These are phyloP conservation scores for Electrophaes corylata DNA, from an alignment of 2,888 invertebrate genomes.

Conservation along the genomic window DNA sequence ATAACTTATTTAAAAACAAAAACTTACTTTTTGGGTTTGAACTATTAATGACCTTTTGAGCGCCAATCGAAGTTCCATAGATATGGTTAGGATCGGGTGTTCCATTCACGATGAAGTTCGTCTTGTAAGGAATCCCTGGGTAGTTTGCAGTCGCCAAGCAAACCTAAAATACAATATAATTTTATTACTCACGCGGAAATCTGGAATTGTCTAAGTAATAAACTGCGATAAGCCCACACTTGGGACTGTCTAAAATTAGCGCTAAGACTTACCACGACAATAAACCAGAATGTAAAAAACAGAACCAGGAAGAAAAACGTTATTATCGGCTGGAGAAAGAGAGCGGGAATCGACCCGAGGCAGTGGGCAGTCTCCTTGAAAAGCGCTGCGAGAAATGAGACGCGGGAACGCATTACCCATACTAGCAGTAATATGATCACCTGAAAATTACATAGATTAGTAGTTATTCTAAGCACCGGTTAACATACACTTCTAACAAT, in stretches of 20 bases:
- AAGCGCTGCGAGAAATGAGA: slow-evolving; percentile 91
- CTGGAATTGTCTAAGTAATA: not conserved
- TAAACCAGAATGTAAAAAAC: slow-evolving; percentile 94
- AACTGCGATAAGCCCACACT: not conserved
- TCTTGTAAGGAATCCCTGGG: slow-evolving; percentile 82
- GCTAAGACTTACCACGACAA: slow-evolving; percentile 88
- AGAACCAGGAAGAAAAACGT: slow-evolving; percentile 91
- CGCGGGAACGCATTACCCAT: slow-evolving; percentile 90
- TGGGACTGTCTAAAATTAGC: not conserved
- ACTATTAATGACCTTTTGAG: slow-evolving; percentile 60
- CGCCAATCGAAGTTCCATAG: slow-evolving; percentile 58
- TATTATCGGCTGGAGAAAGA: slow-evolving; percentile 92
- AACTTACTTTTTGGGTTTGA: slow-evolving; percentile 64
- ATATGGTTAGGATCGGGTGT: slow-evolving; percentile 55
- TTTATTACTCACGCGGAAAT: not conserved
- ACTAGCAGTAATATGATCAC: slow-evolving; percentile 89
- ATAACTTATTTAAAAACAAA: too few species aligned
- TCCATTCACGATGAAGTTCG: slow-evolving; percentile 71
- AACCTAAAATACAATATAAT: slow-evolving; percentile 62
- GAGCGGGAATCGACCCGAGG: slow-evolving; percentile 91
- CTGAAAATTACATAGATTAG: slow-evolving; percentile 64
- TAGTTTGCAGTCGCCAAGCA: slow-evolving; percentile 94
- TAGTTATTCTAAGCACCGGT: not conserved
- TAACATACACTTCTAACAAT: too few species aligned
- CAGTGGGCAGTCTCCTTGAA: slow-evolving; percentile 96